Percentiles rank a stretch among this genome's conserved stretches.
phyloP scores from a whole-genome alignment of 2,888 invertebrate genomes.

The Tiliacea aurago region DNA sequence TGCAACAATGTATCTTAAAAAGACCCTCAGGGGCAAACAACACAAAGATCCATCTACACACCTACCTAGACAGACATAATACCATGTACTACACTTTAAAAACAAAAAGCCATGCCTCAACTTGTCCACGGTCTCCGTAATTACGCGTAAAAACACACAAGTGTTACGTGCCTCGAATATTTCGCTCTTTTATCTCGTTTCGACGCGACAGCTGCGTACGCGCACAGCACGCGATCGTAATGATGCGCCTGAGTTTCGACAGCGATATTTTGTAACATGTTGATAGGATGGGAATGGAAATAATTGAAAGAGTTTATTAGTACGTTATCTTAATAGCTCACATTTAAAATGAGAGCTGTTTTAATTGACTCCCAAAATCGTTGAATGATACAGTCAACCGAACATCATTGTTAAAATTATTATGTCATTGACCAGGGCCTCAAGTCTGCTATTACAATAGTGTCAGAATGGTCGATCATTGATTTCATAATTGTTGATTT shows the following conservation, averaged over 20 bases:
- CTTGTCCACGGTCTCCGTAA: slow-evolving; percentile 53
- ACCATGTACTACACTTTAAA: slow-evolving; percentile 4
- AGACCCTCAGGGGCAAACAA: not conserved
- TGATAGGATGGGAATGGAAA: slow-evolving; percentile 29
- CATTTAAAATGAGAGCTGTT: slow-evolving; percentile 6
- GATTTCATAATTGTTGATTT: no score
- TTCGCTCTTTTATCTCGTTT: slow-evolving; percentile 51
- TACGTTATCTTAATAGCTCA: slow-evolving; percentile 19
- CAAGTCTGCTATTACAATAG: no score
- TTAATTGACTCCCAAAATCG: not conserved
- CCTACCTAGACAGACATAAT: not conserved
- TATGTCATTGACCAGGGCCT: not conserved
- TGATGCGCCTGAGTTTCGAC: slow-evolving; percentile 45
- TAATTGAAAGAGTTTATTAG: slow-evolving; percentile 13
- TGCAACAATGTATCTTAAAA: not conserved
- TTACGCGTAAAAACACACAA: slow-evolving; percentile 63
- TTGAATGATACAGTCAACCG: not conserved
- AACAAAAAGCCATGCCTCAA: slow-evolving; percentile 46
- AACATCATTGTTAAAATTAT: not conserved
- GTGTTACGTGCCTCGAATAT: slow-evolving; percentile 63
- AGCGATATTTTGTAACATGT: slow-evolving; percentile 24
- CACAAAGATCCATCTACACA: not conserved
- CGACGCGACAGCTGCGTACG: slow-evolving; percentile 59
- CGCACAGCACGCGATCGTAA: slow-evolving; percentile 59
- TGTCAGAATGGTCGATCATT: no score